Percentiles rank a stretch among this genome's conserved stretches.
phyloP scores from a whole-genome alignment of 2,888 invertebrate genomes.

The Lasioglossum lativentre region DNA sequence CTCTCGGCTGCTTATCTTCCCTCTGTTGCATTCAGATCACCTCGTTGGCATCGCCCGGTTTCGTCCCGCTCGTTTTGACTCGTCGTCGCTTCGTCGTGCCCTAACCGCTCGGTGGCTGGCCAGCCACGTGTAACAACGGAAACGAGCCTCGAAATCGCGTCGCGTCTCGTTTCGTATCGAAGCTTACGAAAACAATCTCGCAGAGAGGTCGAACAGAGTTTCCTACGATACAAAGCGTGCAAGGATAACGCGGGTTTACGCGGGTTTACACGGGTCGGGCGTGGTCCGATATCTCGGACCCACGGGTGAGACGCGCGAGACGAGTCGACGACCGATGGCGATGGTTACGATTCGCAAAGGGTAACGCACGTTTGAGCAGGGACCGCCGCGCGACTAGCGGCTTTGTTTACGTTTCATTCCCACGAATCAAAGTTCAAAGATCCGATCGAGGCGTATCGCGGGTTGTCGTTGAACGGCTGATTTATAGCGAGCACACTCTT shows the following conservation, averaged over 20 bases:
- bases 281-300: neutral
- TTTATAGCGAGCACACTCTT: conserved; percentile 52
- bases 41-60: conserved; percentile 6
- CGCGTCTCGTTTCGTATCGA: neutral
- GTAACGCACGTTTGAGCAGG: neutral
- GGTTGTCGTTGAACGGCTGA: conserved; percentile 40
- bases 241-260: neutral
- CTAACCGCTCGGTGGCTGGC: conserved; percentile 41
- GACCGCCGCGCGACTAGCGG: neutral
- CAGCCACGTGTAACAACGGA: conserved; percentile 59
- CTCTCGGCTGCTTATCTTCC: conserved; percentile 1
- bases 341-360: neutral
- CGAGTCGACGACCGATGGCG: conserved; percentile 3
- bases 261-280: neutral
- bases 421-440: conserved; percentile 42
- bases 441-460: conserved; percentile 39
- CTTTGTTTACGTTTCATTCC: conserved; percentile 40
- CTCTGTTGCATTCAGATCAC: conserved; percentile 15
- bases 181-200: neutral
- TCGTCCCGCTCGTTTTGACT: conserved; percentile 22
- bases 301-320: neutral
- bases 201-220: neutral
- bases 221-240: neutral
- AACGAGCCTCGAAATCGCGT: conserved; percentile 59
- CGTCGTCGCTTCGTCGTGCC: too few species aligned